Base-by-base conservation (phyloP, 2,888 invertebrate species). In the Lithophane semibrunnea region DNA sequence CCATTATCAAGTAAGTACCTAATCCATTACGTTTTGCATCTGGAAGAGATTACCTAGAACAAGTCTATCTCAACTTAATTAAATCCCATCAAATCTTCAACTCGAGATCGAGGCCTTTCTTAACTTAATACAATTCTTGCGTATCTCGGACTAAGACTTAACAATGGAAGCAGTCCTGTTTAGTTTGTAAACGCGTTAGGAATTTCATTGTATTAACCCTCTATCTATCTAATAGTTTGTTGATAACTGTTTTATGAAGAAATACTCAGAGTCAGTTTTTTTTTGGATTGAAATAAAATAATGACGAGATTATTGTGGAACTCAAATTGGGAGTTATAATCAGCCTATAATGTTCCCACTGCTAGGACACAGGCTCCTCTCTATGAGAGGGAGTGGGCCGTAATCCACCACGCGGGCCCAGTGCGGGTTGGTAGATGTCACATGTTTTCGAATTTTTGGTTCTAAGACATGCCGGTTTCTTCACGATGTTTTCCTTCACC, bases 41-140 rank as follows among this genome's bases (percentile, higher is more conserved):
- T 71, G 67, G 74, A 79, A 85, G 79, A 73, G 71, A 80, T 83
- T 77, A 73, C 64, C 10, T n/a, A 65, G 72, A 63, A 77, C 77
- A 77, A 86, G 75, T 73, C 54, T 72, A 71, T 81, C 75, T 73
- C 49, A 13, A 78, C 74, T 83, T 86, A 83, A 88, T 88, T 84
- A 73, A 87, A 83, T 79, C 72, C 74, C 67, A 83, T 85, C 79
- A 85, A 86, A 86, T 86, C 75, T 79, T 78, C 65, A 63, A 60
- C 73, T 68, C 44, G 54, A 69, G 72, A 78, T 76, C 73, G 54
- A 72, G 69, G 74, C 73, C 56, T 79, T 79, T 66, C 69, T 71
- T 37, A 58, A 71, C 68, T 78, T 49, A 75, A 82, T 71, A 80
- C 85, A 78, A 69, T 79, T 77, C 67, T 74, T 54, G 81, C 29